Conservation (phyloP, 1,140 invertebrate genomes). For the Nephotettix cincticeps region DNA sequence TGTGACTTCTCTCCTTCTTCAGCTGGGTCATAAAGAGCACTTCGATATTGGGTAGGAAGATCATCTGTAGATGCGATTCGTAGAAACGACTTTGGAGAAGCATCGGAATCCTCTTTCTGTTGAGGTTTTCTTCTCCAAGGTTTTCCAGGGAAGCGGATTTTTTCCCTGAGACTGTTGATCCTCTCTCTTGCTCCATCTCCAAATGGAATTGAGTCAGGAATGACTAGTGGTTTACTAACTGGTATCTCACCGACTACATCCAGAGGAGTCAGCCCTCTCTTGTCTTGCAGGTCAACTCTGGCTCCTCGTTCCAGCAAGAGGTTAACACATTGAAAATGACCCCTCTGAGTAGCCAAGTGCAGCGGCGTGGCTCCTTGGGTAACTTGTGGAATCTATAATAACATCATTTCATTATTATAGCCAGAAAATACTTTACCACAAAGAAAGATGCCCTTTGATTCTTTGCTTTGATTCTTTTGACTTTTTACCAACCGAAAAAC, state of each 20-base stretch:
- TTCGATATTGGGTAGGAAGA: no score
- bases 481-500: no score
- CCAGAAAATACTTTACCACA: no score
- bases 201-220: not conserved
- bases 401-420: no score
- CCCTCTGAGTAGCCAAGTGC: conserved; percentile 50
- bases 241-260: conserved; percentile 48
- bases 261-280: conserved; percentile 49
- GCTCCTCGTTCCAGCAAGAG: conserved; percentile 50
- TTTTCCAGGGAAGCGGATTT: not conserved
- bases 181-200: not conserved
- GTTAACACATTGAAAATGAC: conserved; percentile 47
- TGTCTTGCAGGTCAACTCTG: conserved; percentile 47
- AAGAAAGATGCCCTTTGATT: no score
- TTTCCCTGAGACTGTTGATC: not conserved
- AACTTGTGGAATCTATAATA: conserved; percentile 43
- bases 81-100: no score
- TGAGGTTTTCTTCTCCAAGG: no score
- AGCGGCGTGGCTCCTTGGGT: conserved; percentile 45
- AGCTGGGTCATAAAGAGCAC: no score
- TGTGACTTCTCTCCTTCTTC: not conserved
- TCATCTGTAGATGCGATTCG: no score
- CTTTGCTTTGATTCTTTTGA: no score
- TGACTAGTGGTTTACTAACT: not conserved
- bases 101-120: no score